phyloP scores from a whole-genome alignment of 30 jellyfish, hydroid and myxozoan species.

The Pelagia noctiluca region DNA sequence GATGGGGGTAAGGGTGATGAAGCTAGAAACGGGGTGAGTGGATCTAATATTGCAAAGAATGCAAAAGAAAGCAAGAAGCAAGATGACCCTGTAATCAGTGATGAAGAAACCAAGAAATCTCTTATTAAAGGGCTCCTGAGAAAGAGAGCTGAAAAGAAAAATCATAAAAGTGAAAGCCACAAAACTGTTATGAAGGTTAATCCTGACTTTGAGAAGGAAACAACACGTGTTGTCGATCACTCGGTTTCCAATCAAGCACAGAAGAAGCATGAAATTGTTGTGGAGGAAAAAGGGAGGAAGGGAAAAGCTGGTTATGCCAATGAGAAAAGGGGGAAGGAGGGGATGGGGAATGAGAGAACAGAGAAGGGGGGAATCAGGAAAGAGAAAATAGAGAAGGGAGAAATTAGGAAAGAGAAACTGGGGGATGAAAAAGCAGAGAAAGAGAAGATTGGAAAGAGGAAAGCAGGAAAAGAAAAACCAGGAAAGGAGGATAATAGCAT shows the following conservation, averaged over 20 bases:
- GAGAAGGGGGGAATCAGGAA: no score
- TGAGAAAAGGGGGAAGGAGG: no score
- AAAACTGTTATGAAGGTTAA: no score
- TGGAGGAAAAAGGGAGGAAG: no score
- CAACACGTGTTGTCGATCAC: background rate
- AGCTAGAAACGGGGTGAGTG: background rate
- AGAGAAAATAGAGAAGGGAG: background rate
- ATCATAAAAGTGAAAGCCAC: background rate
- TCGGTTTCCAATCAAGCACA: background rate
- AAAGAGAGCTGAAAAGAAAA: constrained; percentile 6
- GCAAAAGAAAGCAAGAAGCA: constrained; percentile 4
- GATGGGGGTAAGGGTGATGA: background rate
- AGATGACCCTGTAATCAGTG: constrained; percentile 6
- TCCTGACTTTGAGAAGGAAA: background rate
- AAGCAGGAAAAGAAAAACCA: background rate
- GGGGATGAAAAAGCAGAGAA: background rate
- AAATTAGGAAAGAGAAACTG: no score
- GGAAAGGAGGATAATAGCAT: background rate
- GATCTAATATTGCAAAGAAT: background rate
- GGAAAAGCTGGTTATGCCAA: no score
- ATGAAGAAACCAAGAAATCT: constrained; percentile 36
- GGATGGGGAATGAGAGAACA: no score
- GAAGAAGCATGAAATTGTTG: no score
- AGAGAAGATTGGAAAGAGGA: background rate
- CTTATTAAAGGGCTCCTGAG: constrained; percentile 3